Evolutionary conservation across 2,113 vertebrate genomes (phyloP).

Genomic region (Anarhynchus alexandrinus): DNA sequence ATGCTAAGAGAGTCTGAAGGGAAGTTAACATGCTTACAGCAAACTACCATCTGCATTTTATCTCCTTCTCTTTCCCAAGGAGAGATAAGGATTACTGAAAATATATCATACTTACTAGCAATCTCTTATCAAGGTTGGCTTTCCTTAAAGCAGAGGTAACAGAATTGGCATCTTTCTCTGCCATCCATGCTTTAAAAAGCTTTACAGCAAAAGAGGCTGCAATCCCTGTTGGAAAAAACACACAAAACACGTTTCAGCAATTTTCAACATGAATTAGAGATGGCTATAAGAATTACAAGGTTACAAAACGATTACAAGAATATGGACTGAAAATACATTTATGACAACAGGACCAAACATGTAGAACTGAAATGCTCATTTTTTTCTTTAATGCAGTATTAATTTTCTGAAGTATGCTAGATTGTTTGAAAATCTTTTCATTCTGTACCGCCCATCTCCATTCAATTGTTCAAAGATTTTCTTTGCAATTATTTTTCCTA

Average conservation of each 20-base stretch:
- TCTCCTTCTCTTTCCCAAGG: neutral
- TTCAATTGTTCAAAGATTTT: neutral
- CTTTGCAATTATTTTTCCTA: neutral
- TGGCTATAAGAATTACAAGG: neutral
- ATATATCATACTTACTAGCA: constrained; percentile 79
- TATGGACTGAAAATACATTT: neutral
- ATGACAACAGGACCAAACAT: neutral
- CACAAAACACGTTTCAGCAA: neutral
- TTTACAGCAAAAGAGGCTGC: constrained; percentile 90
- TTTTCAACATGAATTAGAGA: neutral
- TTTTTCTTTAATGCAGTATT: neutral
- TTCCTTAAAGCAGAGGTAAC: constrained; percentile 91
- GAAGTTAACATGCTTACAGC: neutral
- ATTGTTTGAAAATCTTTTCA: neutral
- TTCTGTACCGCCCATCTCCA: neutral
- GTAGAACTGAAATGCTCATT: neutral
- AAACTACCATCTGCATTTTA: neutral
- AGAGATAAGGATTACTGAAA: neutral
- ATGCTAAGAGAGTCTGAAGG: neutral
- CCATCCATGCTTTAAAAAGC: constrained; percentile 94
- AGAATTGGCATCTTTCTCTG: constrained; percentile 90
- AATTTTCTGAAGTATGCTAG: neutral
- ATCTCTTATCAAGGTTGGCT: constrained; percentile 89
- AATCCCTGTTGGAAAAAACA: constrained; percentile 76
- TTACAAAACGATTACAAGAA: neutral